phyloP scores from a whole-genome alignment of 2,113 vertebrate genomes.

The Peromyscus maniculatus region DNA sequence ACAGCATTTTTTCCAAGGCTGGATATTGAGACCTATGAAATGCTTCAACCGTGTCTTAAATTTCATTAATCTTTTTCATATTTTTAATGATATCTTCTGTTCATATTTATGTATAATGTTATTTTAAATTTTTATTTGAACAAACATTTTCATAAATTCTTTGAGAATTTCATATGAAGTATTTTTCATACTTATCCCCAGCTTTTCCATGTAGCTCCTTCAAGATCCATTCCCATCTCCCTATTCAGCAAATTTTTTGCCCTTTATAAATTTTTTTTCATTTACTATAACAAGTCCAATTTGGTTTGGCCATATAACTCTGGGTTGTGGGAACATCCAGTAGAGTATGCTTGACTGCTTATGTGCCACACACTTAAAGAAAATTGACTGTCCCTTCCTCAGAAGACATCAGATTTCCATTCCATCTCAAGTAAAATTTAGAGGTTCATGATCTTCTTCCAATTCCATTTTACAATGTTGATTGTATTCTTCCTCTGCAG shows the following conservation, averaged over 20 bases:
- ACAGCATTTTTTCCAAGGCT: conserved; percentile 46
- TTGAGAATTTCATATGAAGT: neutral
- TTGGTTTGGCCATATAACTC: neutral
- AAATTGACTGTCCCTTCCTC: neutral
- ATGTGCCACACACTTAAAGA: neutral
- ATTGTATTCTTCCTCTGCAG: neutral
- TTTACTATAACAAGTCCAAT: neutral
- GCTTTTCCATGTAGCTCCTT: neutral
- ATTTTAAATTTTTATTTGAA: neutral
- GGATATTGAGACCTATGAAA: conserved; percentile 42
- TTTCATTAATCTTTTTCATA: neutral
- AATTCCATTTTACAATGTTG: neutral
- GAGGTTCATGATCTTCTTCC: neutral
- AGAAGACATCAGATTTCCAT: neutral
- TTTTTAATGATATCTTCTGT: conserved; percentile 1
- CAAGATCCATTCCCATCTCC: neutral
- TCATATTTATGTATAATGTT: conserved; percentile 57
- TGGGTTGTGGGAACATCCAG: no score
- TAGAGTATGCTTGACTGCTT: neutral
- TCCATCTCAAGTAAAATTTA: neutral
- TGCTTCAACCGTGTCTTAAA: conserved; percentile 64
- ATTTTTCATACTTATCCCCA: neutral
- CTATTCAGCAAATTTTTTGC: neutral
- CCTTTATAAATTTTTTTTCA: neutral
- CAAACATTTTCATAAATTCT: neutral